Conservation (phyloP, 2,888 invertebrate genomes). For the Siphonodentalium dalli region DNA sequence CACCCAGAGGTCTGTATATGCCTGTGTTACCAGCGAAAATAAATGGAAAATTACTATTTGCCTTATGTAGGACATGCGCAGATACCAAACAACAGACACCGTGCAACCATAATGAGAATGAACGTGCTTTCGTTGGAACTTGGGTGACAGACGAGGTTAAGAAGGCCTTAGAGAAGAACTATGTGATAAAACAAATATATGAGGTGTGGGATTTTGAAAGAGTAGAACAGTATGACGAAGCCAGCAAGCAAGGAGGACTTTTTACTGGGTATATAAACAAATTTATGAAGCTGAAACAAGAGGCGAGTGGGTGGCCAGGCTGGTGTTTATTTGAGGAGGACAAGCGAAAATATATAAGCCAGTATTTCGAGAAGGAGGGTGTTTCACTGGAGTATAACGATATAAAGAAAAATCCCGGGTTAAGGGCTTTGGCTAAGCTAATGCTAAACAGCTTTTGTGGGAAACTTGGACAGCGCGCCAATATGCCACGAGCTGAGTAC, state of each 20-base stretch:
- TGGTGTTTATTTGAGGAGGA: slow-evolving; percentile 24
- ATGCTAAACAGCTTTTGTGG: slow-evolving; percentile 26
- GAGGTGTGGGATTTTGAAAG: slow-evolving; percentile 55
- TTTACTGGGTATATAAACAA: slow-evolving; percentile 49
- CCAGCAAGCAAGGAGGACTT: slow-evolving; percentile 23
- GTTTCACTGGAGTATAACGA: slow-evolving; percentile 15
- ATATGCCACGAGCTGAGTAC: slow-evolving; percentile 15
- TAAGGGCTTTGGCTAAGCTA: slow-evolving; percentile 23
- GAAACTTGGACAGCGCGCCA: slow-evolving; percentile 26
- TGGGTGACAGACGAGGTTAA: slow-evolving; percentile 55
- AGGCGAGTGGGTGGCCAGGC: slow-evolving; percentile 39
- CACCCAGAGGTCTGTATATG: slow-evolving; percentile 1
- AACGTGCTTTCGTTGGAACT: slow-evolving; percentile 44
- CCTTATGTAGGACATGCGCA: slow-evolving; percentile 42
- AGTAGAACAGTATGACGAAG: slow-evolving; percentile 3
- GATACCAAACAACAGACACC: slow-evolving; percentile 6
- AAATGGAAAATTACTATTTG: slow-evolving; percentile 48
- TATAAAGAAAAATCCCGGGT: slow-evolving; percentile 22
- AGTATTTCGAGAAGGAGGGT: slow-evolving; percentile 28
- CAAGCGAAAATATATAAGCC: slow-evolving; percentile 31
- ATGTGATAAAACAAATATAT: slow-evolving; percentile 43
- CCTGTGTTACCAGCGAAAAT: slow-evolving; percentile 1
- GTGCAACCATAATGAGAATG: slow-evolving; percentile 46
- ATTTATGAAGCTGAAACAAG: slow-evolving; percentile 39
- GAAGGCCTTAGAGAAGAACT: slow-evolving; percentile 47